Percentiles rank a stretch among this genome's conserved stretches.
Conservation (phyloP, 2,888 invertebrate species). For the Aelia acuminata region DNA sequence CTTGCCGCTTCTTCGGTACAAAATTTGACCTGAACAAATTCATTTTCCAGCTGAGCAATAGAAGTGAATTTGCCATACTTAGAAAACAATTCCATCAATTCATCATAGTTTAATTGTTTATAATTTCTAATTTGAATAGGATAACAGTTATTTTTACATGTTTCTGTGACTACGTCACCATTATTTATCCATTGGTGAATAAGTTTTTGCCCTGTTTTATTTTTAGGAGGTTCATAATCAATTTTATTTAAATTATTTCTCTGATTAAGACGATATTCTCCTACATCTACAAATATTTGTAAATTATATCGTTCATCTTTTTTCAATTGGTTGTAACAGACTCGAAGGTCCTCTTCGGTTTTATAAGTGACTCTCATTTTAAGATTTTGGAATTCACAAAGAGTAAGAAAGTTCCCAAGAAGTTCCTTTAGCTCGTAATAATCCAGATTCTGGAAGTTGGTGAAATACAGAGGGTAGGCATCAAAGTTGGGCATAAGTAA, state of each 20-base stretch:
- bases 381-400: background rate
- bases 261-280: background rate
- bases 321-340: background rate
- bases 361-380: background rate
- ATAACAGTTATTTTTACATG: background rate
- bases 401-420: constrained; percentile 36
- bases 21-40: constrained; percentile 4
- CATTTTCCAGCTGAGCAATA: background rate
- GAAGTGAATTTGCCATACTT: constrained; percentile 26
- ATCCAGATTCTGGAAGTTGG: background rate
- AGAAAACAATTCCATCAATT: background rate
- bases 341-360: background rate
- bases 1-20: constrained; percentile 11
- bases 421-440: background rate
- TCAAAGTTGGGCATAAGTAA: background rate
- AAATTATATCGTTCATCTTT: background rate
- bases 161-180: background rate
- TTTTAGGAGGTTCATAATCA: background rate
- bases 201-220: background rate
- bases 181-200: constrained; percentile 20
- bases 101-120: background rate
- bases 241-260: background rate
- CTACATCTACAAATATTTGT: background rate
- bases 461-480: constrained; percentile 26
- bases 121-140: constrained; percentile 25